Base-by-base conservation (phyloP, 2,888 invertebrate genomes). In the Cenopis cana region DNA sequence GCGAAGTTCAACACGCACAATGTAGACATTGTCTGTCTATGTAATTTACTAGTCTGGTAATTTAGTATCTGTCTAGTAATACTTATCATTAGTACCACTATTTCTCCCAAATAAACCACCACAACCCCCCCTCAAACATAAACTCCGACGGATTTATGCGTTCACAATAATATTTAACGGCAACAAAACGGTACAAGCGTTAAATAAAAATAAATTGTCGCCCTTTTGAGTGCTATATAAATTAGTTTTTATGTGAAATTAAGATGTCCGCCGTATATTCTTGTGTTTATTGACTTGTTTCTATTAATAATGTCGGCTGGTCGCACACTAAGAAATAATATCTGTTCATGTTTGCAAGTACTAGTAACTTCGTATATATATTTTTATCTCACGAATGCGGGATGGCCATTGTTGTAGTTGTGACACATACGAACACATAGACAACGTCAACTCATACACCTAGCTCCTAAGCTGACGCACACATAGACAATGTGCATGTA, bases 191-290 rank as follows among this genome's bases (percentile, higher is more conserved):
- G 80, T 85, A 80, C 81, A 83, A 72, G 79, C 76, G 72, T 74
- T 75, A 79, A 77, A 78, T 81, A 84, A 90, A 91, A 90, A 86
- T 86, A 88, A 85, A 86, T 83, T 81, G 82, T 77, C 76, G 69
- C 76, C 76, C 81, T 85, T 24, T 84, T 83, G 84, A 84, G 83
- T 77, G 81, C 77, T 82, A 74, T 64, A 81, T 89, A 90, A 89
- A 89, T 90, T 86, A 78, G 79, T 83, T 89, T 91, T 92, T 88
- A 91, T 91, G 89, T 87, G 88, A 85, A 88, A 91, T 90, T 89
- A 91, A 92, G 89, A 91, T 89, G 91, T 89, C 85, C 73, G 77
- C 79, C 88, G 81, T 91, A 90, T 87, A 85, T 90, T 84, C 78
- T 73, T 66, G 65, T 79, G 81, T 91, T 91, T 91, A 91, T 91